A percentile compares a stretch with the other conserved stretches of the same genome.
These are phyloP conservation scores for Eupithecia pulchellata DNA, from an alignment of 2,888 invertebrate genomes.

Conservation along the genomic window DNA sequence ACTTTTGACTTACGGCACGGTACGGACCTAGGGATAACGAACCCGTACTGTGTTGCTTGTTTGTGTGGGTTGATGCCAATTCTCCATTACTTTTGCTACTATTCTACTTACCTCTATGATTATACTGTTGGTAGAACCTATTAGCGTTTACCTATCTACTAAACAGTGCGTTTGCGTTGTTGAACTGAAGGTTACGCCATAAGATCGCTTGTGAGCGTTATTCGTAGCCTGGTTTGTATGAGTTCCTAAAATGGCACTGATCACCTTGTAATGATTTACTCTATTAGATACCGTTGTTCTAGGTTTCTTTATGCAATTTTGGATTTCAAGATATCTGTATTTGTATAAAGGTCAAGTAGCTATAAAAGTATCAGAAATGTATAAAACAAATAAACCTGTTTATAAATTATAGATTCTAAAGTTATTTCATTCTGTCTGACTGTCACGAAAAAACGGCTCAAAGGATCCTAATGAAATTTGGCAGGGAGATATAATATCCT, in stretches of 20 bases:
- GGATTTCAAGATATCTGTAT: neutral
- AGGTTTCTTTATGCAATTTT: neutral
- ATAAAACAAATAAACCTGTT: neutral
- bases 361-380: neutral
- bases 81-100: slow-evolving; percentile 9
- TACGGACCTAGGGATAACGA: slow-evolving; percentile 30
- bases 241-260: slow-evolving; percentile 7
- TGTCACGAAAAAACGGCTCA: too few species aligned
- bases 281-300: neutral
- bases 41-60: slow-evolving; percentile 29
- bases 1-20: slow-evolving; percentile 32
- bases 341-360: neutral
- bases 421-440: too few species aligned
- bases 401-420: too few species aligned
- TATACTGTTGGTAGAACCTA: slow-evolving; percentile 16
- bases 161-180: neutral
- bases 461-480: too few species aligned
- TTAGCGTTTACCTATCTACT: slow-evolving; percentile 16
- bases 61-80: slow-evolving; percentile 26
- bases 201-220: slow-evolving; percentile 1
- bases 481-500: too few species aligned
- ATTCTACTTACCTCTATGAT: neutral
- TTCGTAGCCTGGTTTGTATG: neutral
- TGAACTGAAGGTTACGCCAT: slow-evolving; percentile 10
- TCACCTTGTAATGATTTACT: slow-evolving; percentile 1